Evolutionary conservation across 2,797 vertebrate genomes (phyloP).

Genomic region (Emydoidea blandingii): DNA sequence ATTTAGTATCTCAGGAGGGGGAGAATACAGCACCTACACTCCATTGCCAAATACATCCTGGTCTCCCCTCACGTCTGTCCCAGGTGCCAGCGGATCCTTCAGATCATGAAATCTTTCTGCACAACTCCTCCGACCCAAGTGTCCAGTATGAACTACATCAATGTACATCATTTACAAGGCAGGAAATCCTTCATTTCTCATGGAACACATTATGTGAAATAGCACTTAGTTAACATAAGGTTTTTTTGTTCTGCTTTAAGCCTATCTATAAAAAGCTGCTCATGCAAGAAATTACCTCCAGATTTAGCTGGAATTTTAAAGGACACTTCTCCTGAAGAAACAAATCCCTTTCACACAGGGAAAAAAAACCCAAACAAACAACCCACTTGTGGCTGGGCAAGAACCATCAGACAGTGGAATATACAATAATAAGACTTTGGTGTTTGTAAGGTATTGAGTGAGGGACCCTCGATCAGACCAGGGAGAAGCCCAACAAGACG

Average conservation of each 20-base stretch:
- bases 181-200: conserved; percentile 71
- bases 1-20: not conserved
- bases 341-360: conserved; percentile 51
- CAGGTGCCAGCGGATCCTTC: conserved; percentile 24
- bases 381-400: conserved; percentile 18
- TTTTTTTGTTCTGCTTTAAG: conserved; percentile 73
- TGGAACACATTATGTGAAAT: conserved; percentile 78
- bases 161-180: conserved; percentile 64
- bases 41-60: conserved; percentile 9
- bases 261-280: conserved; percentile 77
- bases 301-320: conserved; percentile 78
- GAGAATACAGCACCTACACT: conserved; percentile 21
- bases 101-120: conserved; percentile 29
- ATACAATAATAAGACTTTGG: conserved; percentile 26
- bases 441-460: conserved; percentile 42
- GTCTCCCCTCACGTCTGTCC: conserved; percentile 1
- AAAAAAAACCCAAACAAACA: not conserved
- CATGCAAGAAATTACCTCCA: conserved; percentile 83
- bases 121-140: conserved; percentile 49
- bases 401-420: conserved; percentile 19
- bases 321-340: conserved; percentile 67
- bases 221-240: conserved; percentile 73
- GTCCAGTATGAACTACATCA: conserved; percentile 64
- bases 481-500: conserved; percentile 9
- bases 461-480: conserved; percentile 7